These are phyloP conservation scores for Ceratoteleas bidentatus DNA, from an alignment of 1,140 invertebrate species.

Conservation along the genomic window DNA sequence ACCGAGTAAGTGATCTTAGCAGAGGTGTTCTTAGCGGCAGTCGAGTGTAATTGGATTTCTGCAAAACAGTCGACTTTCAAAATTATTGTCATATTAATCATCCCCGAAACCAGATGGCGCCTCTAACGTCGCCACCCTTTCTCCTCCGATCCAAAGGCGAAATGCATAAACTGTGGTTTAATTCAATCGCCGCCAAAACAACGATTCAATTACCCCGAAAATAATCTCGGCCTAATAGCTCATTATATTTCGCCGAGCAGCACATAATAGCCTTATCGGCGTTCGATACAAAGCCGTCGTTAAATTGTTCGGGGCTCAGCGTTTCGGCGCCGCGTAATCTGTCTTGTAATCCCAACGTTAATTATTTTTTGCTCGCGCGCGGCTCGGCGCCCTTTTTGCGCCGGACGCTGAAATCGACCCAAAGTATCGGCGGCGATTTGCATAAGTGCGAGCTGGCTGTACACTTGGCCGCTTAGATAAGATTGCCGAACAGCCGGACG, in stretches of 20 bases:
- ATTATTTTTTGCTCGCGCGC: slow-evolving; percentile 37
- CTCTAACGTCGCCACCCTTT: no score
- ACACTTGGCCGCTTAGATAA: slow-evolving; percentile 38
- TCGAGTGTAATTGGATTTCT: no score
- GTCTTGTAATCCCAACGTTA: slow-evolving; percentile 46
- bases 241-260: slow-evolving; percentile 17
- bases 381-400: slow-evolving; percentile 26
- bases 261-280: slow-evolving; percentile 34
- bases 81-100: no score
- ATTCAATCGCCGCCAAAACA: slow-evolving; percentile 27
- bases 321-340: slow-evolving; percentile 29
- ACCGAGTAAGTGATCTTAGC: no score
- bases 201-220: slow-evolving; percentile 25
- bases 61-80: no score
- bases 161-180: slow-evolving; percentile 10
- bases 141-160: no score
- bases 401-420: slow-evolving; percentile 25
- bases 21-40: no score
- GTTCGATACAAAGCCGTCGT: slow-evolving; percentile 33
- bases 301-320: slow-evolving; percentile 29
- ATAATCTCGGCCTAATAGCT: slow-evolving; percentile 19
- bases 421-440: slow-evolving; percentile 67
- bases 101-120: background rate
- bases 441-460: slow-evolving; percentile 60
- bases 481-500: slow-evolving; percentile 14